phyloP scores from a whole-genome alignment of 2,113 vertebrate genomes.

The Apodemus sylvaticus region DNA sequence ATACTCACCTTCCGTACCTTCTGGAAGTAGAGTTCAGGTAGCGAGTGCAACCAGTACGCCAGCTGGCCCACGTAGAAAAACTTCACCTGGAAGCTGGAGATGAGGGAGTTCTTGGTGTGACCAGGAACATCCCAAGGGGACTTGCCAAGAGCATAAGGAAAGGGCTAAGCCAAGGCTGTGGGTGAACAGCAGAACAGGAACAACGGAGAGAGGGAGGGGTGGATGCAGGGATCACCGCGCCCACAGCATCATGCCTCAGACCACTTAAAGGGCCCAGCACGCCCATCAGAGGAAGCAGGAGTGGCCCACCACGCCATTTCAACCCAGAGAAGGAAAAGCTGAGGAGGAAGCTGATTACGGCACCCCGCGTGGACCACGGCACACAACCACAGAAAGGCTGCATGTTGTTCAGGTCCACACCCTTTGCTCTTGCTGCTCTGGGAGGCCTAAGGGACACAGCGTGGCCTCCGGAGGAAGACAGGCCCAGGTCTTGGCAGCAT shows the following conservation, averaged over 20 bases:
- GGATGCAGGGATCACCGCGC: accelerated
- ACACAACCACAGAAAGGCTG: accelerated
- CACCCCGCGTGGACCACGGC: accelerated
- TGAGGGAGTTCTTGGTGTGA: neutral
- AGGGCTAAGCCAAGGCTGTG: neutral
- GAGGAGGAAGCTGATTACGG: no score
- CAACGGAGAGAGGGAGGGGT: accelerated
- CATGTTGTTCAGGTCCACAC: accelerated
- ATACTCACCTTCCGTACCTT: slow-evolving; percentile 97
- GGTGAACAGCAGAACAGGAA: neutral
- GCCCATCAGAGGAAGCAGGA: neutral
- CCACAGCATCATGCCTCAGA: neutral
- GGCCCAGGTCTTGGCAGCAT: neutral
- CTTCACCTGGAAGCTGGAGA: slow-evolving; percentile 96
- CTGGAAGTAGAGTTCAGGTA: slow-evolving; percentile 98
- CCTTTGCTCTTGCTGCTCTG: neutral
- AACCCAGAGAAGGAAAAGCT: neutral
- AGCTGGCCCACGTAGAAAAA: slow-evolving; percentile 98
- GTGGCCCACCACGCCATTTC: neutral
- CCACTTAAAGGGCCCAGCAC: neutral
- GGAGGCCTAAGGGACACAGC: neutral
- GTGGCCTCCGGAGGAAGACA: accelerated
- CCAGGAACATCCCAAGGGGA: accelerated
- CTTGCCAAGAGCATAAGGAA: no score
- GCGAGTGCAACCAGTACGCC: slow-evolving; percentile 97